Base-by-base conservation (phyloP, 2,113 vertebrate species). In the Thamnophis sirtalis region DNA sequence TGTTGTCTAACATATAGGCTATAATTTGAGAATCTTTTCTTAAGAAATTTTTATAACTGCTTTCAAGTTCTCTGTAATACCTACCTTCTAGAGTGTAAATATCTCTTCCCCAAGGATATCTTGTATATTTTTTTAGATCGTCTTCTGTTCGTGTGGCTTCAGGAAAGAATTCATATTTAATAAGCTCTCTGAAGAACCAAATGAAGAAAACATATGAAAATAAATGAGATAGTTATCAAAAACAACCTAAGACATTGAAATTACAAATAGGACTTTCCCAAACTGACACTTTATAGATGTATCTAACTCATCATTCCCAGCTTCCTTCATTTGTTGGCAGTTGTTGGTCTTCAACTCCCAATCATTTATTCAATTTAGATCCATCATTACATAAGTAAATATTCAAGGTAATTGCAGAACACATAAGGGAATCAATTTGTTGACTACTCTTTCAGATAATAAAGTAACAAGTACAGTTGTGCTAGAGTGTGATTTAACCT, bases 91-190 rank as follows among this genome's bases (percentile, higher is more conserved):
- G 96, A 51, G 98, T 99, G 94, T 99, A 99, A 96, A 99, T 99
- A 95, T 99, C 99, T 93, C 99, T 97, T 17, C 99, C 99, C 99
- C 99, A 99, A 9, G 99, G 99, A 91, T 99, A 99, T 91, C 96
- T 98, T 55, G 98, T 98, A 95, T 98, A 98, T 96, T 98, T 99
- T 96, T 98, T 99, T 87, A 99, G 96, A 95, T 99, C 99, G 49
- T 98, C 98, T 63, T 99, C 99, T 88, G 97, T 99, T 95, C 99
- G 97, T 38, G 98, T 98, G 91, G 99, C 98, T 97, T 99, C 99
- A 86, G 99, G 99, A 96, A 99, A 99, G 96, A 99, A 99, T 97
- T 99, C 99, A 21, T 99, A 99, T 96, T 99, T 99, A 87, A 99
- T 99, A 93, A 99, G 98, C 94, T 99, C 99, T 96, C 99, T 99